Evolutionary conservation across 2,113 vertebrate genomes (phyloP).

Genomic region (Thalassoma bifasciatum): DNA sequence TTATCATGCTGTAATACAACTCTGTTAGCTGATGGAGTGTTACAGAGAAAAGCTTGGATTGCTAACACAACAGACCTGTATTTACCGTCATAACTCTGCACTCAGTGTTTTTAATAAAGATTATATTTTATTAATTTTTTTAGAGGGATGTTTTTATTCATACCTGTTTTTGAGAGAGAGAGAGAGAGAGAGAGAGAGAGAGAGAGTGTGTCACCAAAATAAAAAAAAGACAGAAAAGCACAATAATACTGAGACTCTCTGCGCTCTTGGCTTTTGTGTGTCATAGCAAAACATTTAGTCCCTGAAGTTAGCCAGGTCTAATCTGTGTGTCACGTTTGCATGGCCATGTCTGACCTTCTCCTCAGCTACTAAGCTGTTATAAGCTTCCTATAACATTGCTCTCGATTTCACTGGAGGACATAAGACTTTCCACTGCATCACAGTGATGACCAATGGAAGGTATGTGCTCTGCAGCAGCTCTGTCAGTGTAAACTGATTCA

Average conservation of each 20-base stretch:
- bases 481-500: conserved; percentile 1
- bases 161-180: background rate
- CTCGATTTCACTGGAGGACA: conserved; percentile 42
- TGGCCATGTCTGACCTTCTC: conserved; percentile 30
- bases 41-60: conserved; percentile 18
- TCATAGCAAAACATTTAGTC: background rate
- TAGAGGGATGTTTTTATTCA: background rate
- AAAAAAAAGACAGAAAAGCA: background rate
- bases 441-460: conserved; percentile 37
- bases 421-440: conserved; percentile 49
- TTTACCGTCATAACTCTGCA: conserved; percentile 46
- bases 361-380: conserved; percentile 33
- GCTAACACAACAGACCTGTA: conserved; percentile 17
- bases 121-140: conserved; percentile 71
- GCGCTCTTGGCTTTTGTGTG: background rate
- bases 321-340: conserved; percentile 10
- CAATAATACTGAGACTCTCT: background rate
- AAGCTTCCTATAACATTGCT: conserved; percentile 25
- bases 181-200: too few relatives aligned
- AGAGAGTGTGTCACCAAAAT: too few relatives aligned
- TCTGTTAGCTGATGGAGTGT: conserved; percentile 10
- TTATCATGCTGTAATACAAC: conserved; percentile 20
- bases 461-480: conserved; percentile 25
- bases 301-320: background rate
- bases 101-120: conserved; percentile 73